phyloP scores from a whole-genome alignment of 2,113 vertebrate species.

The Pelecanoides urinatrix region DNA sequence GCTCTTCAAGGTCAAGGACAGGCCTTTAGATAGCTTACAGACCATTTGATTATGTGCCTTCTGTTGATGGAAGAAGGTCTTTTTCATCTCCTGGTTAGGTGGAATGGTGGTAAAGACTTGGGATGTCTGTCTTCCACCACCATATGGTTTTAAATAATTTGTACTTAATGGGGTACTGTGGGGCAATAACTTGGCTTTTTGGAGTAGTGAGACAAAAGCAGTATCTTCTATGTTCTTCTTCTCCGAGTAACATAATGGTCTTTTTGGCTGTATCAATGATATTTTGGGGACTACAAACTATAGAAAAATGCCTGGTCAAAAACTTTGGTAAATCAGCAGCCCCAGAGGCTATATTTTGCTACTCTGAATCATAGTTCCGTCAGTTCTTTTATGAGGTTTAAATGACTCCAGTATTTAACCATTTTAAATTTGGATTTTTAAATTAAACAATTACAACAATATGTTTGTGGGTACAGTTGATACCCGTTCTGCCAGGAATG shows the following conservation, averaged over 20 bases:
- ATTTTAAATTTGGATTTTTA: not conserved
- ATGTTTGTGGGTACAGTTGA: not conserved
- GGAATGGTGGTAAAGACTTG: not conserved
- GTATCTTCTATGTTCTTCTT: not conserved
- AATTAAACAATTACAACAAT: not conserved
- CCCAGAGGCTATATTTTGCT: not conserved
- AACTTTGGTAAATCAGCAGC: not conserved
- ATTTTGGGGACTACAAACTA: not conserved
- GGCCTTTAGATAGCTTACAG: not conserved
- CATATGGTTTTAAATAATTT: not conserved
- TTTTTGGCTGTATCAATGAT: not conserved
- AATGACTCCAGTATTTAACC: not conserved
- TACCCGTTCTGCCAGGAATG: not conserved
- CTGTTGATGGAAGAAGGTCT: not conserved
- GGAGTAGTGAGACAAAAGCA: not conserved
- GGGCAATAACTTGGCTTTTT: not conserved
- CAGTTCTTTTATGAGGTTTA: not conserved
- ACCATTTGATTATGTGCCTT: not conserved
- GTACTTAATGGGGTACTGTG: not conserved
- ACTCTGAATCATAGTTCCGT: not conserved
- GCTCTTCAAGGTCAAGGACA: not conserved
- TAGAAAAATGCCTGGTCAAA: not conserved
- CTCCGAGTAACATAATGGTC: not conserved
- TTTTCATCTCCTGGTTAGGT: not conserved
- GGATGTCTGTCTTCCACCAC: not conserved